Evolutionary conservation across 2,797 vertebrate species (phyloP), one percentile per base, ranked within the genome.

Genomic region (Choloepus didactylus): DNA sequence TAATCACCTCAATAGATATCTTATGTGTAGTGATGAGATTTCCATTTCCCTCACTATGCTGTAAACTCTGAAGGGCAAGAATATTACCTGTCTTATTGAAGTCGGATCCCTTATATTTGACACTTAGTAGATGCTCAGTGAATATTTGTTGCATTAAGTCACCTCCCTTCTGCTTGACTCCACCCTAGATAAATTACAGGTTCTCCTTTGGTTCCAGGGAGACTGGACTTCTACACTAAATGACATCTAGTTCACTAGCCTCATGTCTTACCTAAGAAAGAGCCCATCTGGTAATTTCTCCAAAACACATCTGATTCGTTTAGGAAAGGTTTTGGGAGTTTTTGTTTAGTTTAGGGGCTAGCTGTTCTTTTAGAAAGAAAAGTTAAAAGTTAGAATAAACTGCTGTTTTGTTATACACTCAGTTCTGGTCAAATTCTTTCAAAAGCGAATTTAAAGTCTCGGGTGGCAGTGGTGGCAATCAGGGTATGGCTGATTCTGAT

Each of bases 111-210:
- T 87, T 51, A 35, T 49, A 73, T 54, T 83, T 94, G 81, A 46
- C 75, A 83, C 46, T 87, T 91, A 86, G 38, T 93, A 96, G 83
- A 93, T 97, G 90, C 96, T 97, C 91, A 95, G 60, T 96, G 96
- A 97, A 95, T 97, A 94, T 23, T 89, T 96, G 82, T 91, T 95
- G 31, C 6, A 38, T 83, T 93, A 72, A 93, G 60, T 97, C 96
- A 95, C 49, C 35, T 92, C 21, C 38, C 21, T 70, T 93, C 56
- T 96, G 41, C 59, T 56, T 62, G 86, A 79, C 79, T 93, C 81
- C 86, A 91, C 92, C 70, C 64, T 83, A 70, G 46, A 75, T 95
- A 66, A 95, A 86, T 94, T 87, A 85, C 92, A 89, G 75, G 66
- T 69, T 96, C 38, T 67, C 31, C 54, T 93, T 94, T 93, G 87